phyloP scores from a whole-genome alignment of 2,888 invertebrate genomes.

The Callosobruchus maculatus region DNA sequence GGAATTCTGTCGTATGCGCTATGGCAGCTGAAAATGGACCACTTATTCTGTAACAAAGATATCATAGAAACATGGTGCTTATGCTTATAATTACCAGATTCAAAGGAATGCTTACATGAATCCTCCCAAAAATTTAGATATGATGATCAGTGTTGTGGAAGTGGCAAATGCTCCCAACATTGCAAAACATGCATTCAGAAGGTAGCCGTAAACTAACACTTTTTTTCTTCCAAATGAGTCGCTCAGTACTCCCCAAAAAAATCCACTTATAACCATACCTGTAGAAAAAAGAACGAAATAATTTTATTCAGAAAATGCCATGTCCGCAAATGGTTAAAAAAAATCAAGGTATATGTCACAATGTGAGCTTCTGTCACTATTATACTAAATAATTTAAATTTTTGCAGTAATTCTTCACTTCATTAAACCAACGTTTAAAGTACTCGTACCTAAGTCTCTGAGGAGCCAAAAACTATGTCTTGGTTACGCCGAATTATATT shows the following conservation, averaged over 20 bases:
- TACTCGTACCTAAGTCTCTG: no score
- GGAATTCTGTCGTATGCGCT: constrained; percentile 70
- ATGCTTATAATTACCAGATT: no score
- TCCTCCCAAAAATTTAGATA: constrained; percentile 67
- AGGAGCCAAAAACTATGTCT: no score
- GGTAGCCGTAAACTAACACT: constrained; percentile 63
- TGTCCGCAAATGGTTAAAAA: no score
- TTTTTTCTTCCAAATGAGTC: constrained; percentile 67
- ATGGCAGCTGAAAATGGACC: constrained; percentile 71
- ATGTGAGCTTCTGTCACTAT: no score
- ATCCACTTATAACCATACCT: constrained; percentile 72
- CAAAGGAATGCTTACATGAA: constrained; percentile 61
- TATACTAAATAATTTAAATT: no score
- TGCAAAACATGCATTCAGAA: constrained; percentile 61
- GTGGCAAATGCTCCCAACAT: constrained; percentile 62
- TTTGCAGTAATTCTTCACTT: no score
- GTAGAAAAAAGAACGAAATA: constrained; percentile 11
- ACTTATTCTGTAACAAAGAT: constrained; percentile 49
- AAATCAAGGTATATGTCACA: no score
- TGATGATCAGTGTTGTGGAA: constrained; percentile 60
- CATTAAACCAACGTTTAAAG: no score
- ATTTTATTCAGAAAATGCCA: no score
- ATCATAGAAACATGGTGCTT: background rate
- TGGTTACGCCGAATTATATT: no score
- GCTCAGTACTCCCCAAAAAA: constrained; percentile 72